Percentiles rank a stretch among this genome's conserved stretches.
Evolutionary conservation across 1,140 invertebrate genomes (phyloP).

Genomic region (Trinorchestia longiramus): DNA sequence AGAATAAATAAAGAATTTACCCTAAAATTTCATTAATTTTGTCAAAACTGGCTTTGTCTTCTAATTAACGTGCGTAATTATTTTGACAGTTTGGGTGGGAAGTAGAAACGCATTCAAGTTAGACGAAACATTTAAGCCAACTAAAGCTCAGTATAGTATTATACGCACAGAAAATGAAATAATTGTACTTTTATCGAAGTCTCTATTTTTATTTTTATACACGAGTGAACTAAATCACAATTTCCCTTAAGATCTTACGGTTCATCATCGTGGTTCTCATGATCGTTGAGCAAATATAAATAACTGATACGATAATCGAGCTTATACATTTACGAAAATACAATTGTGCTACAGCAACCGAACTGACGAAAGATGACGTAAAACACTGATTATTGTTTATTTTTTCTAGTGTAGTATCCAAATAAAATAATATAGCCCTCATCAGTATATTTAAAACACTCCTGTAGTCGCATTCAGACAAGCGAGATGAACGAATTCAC

Average conservation of each 20-base stretch:
- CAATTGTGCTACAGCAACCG: neutral
- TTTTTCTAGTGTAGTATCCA: neutral
- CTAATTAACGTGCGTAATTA: neutral
- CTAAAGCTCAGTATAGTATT: too few species aligned
- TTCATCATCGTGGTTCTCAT: neutral
- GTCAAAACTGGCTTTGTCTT: neutral
- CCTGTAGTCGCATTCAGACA: neutral
- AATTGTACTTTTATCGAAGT: too few species aligned
- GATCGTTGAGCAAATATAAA: neutral
- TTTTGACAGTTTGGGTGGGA: neutral
- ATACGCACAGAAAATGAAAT: too few species aligned
- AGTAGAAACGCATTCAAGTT: too few species aligned
- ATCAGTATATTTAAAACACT: neutral
- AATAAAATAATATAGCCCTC: neutral
- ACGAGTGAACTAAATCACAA: neutral
- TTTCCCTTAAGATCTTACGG: neutral
- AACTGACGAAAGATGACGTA: neutral
- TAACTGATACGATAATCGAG: neutral
- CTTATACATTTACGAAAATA: neutral
- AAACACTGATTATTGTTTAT: neutral
- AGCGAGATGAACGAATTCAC: neutral
- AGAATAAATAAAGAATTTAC: neutral
- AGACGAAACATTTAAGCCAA: too few species aligned
- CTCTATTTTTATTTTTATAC: neutral
- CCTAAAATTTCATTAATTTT: neutral